A percentile compares a stretch with the other conserved stretches of the same genome.
phyloP scores from a whole-genome alignment of 2,888 invertebrate genomes.

The Merodon equestris region DNA sequence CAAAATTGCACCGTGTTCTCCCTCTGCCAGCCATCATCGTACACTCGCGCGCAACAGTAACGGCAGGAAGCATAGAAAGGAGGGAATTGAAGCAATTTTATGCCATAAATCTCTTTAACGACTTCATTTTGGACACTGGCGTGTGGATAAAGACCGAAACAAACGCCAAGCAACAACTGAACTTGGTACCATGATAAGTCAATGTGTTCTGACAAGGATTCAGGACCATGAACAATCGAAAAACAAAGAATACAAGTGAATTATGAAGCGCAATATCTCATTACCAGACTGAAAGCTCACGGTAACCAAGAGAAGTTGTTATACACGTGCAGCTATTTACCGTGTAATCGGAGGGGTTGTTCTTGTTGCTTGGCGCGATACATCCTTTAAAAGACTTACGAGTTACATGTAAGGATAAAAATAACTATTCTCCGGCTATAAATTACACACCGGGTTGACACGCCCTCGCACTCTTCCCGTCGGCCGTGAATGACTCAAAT shows the following conservation, averaged over 20 bases:
- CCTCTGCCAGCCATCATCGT: no score
- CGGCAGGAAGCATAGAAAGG: no score
- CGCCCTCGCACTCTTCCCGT: not conserved
- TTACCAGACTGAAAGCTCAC: not conserved
- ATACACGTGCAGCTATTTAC: conserved; percentile 7
- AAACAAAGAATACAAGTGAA: conserved; percentile 13
- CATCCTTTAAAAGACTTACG: no score
- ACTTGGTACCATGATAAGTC: conserved; percentile 43
- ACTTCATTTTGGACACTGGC: conserved; percentile 28
- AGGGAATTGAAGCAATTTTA: not conserved
- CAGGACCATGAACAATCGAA: not conserved
- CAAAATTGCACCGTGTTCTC: no score
- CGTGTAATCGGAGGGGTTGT: conserved; percentile 19
- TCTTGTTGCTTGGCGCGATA: not conserved
- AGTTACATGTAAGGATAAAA: conserved; percentile 18
- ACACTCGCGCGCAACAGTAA: no score
- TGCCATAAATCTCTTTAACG: conserved; percentile 44
- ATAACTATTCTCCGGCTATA: conserved; percentile 12
- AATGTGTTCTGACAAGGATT: conserved; percentile 17
- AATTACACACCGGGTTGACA: conserved; percentile 26
- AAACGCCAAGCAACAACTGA: conserved; percentile 12
- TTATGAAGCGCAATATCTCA: conserved; percentile 52
- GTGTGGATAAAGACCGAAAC: conserved; percentile 5
- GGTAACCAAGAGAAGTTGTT: not conserved
- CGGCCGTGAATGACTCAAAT: conserved; percentile 15